Percentiles rank a stretch among this genome's conserved stretches.
Evolutionary conservation across 1,140 invertebrate species (phyloP).

Genomic region (Proctacanthus coquilletti): DNA sequence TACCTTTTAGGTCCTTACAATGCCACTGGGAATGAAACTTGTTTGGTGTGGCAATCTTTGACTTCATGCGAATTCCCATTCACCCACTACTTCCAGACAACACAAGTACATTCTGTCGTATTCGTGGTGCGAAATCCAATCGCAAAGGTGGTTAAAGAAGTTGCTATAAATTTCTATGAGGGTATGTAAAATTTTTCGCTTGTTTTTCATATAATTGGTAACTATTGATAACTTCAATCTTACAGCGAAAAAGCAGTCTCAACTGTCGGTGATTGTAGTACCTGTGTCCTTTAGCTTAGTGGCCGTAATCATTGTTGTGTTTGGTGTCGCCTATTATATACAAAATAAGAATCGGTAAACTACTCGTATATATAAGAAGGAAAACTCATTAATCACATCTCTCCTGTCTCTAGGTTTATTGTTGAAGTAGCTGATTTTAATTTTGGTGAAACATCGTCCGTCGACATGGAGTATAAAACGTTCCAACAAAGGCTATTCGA

Average conservation of each 20-base stretch:
- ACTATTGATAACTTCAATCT: constrained; percentile 10
- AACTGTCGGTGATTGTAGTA: constrained; percentile 70
- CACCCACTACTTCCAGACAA: constrained; percentile 42
- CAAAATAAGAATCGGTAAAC: constrained; percentile 55
- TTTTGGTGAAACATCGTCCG: constrained; percentile 53
- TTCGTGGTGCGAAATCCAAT: constrained; percentile 61
- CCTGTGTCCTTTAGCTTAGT: constrained; percentile 61
- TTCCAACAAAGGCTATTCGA: constrained; percentile 63
- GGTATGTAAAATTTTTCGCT: constrained; percentile 32
- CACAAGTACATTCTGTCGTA: constrained; percentile 48
- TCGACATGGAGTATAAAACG: constrained; percentile 70
- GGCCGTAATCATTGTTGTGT: constrained; percentile 64
- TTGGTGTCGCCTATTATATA: constrained; percentile 69
- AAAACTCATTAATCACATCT: constrained; percentile 4
- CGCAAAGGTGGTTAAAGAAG: constrained; percentile 43
- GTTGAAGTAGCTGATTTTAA: constrained; percentile 80
- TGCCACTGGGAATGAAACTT: constrained; percentile 62
- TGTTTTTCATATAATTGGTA: constrained; percentile 1
- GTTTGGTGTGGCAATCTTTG: constrained; percentile 27
- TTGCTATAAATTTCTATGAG: constrained; percentile 66
- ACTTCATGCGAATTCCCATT: constrained; percentile 44
- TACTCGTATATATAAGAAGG: neutral
- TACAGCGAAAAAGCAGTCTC: constrained; percentile 55
- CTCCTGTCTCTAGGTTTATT: constrained; percentile 41
- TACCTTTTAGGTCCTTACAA: constrained; percentile 46